These are phyloP conservation scores for Morphnarchus princeps DNA, from an alignment of 2,113 vertebrate genomes.

Conservation along the genomic window DNA sequence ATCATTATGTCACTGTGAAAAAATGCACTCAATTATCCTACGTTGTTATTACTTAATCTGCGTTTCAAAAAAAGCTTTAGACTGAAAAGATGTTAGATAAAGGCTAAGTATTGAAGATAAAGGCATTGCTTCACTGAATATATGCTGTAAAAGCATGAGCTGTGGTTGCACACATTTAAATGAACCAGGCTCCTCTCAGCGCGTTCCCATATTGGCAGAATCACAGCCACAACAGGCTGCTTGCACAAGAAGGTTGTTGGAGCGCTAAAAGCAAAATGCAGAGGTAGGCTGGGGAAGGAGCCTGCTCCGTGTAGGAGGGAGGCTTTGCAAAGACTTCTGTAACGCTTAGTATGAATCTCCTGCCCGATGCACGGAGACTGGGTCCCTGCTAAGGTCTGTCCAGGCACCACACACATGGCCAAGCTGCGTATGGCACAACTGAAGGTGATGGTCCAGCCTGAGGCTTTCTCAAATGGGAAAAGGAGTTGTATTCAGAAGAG, in stretches of 20 bases:
- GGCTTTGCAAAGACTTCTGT: background rate
- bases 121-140: constrained; percentile 48
- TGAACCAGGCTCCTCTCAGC: background rate
- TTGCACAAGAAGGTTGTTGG: constrained; percentile 23
- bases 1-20: constrained; percentile 69
- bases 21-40: constrained; percentile 68
- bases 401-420: accelerated
- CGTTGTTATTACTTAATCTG: constrained; percentile 71
- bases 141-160: constrained; percentile 48
- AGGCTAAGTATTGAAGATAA: constrained; percentile 50
- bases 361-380: accelerated
- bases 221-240: background rate
- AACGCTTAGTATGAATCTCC: background rate
- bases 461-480: background rate
- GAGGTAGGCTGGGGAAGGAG: background rate
- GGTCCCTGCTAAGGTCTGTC: background rate
- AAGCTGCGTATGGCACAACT: background rate
- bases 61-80: constrained; percentile 60
- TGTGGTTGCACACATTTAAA: constrained; percentile 42
- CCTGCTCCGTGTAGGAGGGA: background rate
- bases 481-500: background rate
- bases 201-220: background rate
- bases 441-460: background rate
- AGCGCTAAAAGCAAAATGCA: background rate
- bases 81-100: constrained; percentile 65